Conservation (phyloP, 1,140 invertebrate species). For the Linepithema humile region DNA sequence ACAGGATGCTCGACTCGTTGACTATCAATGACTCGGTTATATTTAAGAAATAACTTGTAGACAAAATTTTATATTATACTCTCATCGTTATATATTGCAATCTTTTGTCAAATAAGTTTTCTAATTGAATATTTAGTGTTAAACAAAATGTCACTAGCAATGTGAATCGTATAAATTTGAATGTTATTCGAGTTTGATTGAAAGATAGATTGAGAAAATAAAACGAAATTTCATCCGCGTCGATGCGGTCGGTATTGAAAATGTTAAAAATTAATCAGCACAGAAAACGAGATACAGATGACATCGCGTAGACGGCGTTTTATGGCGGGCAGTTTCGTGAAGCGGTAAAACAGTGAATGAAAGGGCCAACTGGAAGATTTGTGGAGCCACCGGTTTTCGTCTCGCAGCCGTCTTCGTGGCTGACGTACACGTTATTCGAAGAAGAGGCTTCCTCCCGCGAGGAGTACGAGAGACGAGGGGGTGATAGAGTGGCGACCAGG, state of each 20-base stretch:
- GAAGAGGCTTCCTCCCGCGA: slow-evolving; percentile 56
- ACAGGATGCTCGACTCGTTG: slow-evolving; percentile 80
- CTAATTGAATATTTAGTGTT: neutral
- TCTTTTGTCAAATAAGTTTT: neutral
- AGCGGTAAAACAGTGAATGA: slow-evolving; percentile 65
- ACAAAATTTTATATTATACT: neutral
- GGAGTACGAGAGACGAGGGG: neutral
- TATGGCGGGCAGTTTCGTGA: slow-evolving; percentile 8
- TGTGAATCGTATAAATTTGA: neutral
- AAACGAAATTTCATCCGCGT: neutral
- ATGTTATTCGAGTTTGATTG: neutral
- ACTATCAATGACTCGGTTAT: slow-evolving; percentile 80
- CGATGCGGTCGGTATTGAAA: neutral
- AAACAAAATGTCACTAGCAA: neutral
- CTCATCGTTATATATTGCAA: neutral
- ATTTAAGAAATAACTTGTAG: neutral
- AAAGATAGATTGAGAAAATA: neutral
- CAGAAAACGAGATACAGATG: neutral
- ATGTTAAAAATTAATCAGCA: neutral
- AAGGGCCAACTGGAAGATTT: slow-evolving; percentile 54
- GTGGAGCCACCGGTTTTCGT: slow-evolving; percentile 65
- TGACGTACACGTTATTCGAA: slow-evolving; percentile 72
- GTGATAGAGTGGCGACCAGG: slow-evolving; percentile 46
- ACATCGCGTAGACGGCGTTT: slow-evolving; percentile 11
- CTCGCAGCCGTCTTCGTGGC: slow-evolving; percentile 64